Evolutionary conservation across 2,888 invertebrate genomes (phyloP).

Genomic region (Danaus chrysippus): DNA sequence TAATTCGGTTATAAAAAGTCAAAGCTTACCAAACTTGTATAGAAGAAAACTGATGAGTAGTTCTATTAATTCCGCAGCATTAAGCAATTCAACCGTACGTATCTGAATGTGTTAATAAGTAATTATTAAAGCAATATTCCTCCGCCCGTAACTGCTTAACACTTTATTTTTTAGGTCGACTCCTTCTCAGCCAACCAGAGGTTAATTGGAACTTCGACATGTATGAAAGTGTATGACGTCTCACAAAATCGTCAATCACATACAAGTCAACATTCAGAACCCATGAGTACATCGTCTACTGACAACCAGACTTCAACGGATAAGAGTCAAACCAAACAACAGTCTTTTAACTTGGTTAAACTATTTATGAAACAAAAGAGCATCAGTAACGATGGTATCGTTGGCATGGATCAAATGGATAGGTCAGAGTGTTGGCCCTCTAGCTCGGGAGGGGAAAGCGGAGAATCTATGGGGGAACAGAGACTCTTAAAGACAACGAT

Average conservation of each 20-base stretch:
- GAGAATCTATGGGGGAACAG: slow-evolving; percentile 76
- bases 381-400: slow-evolving; percentile 86
- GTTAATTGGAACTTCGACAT: slow-evolving; percentile 62
- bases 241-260: slow-evolving; percentile 66
- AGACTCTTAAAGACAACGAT: slow-evolving; percentile 49
- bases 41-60: slow-evolving; percentile 75
- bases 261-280: slow-evolving; percentile 72
- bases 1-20: slow-evolving; percentile 84
- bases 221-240: slow-evolving; percentile 74
- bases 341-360: slow-evolving; percentile 90
- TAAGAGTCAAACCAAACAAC: slow-evolving; percentile 81
- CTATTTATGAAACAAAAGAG: slow-evolving; percentile 95
- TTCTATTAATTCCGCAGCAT: slow-evolving; percentile 75
- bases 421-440: slow-evolving; percentile 88
- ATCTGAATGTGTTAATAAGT: slow-evolving; percentile 28
- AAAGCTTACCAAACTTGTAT: slow-evolving; percentile 88
- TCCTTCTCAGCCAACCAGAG: slow-evolving; percentile 72
- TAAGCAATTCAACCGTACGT: slow-evolving; percentile 86
- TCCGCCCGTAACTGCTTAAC: slow-evolving; percentile 34
- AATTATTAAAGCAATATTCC: slow-evolving; percentile 24
- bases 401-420: slow-evolving; percentile 86
- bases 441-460: slow-evolving; percentile 81
- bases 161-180: slow-evolving; percentile 63
- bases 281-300: slow-evolving; percentile 75
- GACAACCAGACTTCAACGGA: slow-evolving; percentile 72